Evolutionary conservation across 2,113 vertebrate genomes (phyloP), one percentile per base, ranked within the genome.

Genomic region (Arenaria interpres): DNA sequence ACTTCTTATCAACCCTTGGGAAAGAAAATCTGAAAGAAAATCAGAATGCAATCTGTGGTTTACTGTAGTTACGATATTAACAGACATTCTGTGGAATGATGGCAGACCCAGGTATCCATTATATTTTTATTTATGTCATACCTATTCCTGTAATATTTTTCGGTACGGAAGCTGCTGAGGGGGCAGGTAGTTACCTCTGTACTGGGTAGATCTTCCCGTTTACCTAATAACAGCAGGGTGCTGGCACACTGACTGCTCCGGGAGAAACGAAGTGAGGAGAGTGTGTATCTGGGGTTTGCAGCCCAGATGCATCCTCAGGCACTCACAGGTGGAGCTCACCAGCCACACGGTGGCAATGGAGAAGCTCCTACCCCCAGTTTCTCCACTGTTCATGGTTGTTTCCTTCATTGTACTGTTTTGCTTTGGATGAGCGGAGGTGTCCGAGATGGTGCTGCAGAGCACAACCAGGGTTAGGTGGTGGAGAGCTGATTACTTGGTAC

Each of bases 1-100:
- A 96, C 96, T 95, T 92, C 96, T 96, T 96, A 45, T 59, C 84
- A 56, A 89, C 97, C 83, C 96, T 68, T 57, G 93, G 95, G 97
- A 96, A 68, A 9, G 18, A 67, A 82, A 85, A 93, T 75, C 4
- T 14, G 64, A 33, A 63, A 66, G 81, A 86, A 85, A 41, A 39
- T 57, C 45, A 6, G 63, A 46, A 37, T 22, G 51, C 35, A 28
- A 9, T 75, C 68, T 48, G 0, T 68, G 71, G 19, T 79, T 68
- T 45, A 21, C 56, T 41, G 69, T 75, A 9, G 22, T 81, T n/a
- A 4, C 1, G 35, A 46, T 87, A 17, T 41, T 66, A 81, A 28
- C 80, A 68, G 60, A 10, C 50, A 12, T 19, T 14, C 5, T 14
- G 8, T 19, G 87, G 41, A 22, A 50, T 24, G 76, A 35, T 53